Conservation (phyloP, 2,888 invertebrate species). For the Rambutsinella grinnellia region DNA sequence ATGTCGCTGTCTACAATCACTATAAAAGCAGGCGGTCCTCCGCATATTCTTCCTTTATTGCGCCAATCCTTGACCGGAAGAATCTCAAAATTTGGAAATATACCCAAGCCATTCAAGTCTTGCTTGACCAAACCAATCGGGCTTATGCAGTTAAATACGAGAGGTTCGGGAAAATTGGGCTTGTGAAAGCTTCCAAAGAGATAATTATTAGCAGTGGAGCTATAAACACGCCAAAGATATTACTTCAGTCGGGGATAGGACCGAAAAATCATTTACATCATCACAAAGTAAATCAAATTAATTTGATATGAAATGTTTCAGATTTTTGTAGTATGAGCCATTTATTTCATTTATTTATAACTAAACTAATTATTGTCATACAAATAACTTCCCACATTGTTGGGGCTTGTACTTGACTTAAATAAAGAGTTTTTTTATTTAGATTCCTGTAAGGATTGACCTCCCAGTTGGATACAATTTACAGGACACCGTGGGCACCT, state of each 20-base stretch:
- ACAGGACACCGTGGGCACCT: constrained; percentile 55
- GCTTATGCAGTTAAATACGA: constrained; percentile 45
- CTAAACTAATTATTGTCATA: too few species aligned
- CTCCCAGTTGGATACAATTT: constrained; percentile 36
- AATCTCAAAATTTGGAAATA: too few species aligned
- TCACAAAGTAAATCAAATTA: constrained; percentile 12
- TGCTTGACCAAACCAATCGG: too few species aligned
- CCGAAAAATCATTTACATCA: constrained; percentile 28
- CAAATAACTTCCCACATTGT: background rate
- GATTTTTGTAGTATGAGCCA: too few species aligned
- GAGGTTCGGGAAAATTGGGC: constrained; percentile 36
- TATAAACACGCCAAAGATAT: constrained; percentile 38
- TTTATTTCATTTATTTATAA: too few species aligned
- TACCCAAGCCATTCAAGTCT: constrained; percentile 23
- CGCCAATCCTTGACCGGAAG: constrained; percentile 6
- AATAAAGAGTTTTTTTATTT: background rate
- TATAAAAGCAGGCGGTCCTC: constrained; percentile 2
- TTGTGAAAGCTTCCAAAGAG: constrained; percentile 31
- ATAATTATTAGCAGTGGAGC: constrained; percentile 43
- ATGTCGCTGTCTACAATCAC: constrained; percentile 39
- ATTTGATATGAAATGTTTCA: background rate
- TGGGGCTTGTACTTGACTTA: too few species aligned
- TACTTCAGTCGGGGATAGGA: constrained; percentile 37
- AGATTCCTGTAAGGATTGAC: background rate
- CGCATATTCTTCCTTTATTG: constrained; percentile 19